These are phyloP conservation scores for Apocrypta bakeri DNA, from an alignment of 1,140 invertebrate species.

Conservation along the genomic window DNA sequence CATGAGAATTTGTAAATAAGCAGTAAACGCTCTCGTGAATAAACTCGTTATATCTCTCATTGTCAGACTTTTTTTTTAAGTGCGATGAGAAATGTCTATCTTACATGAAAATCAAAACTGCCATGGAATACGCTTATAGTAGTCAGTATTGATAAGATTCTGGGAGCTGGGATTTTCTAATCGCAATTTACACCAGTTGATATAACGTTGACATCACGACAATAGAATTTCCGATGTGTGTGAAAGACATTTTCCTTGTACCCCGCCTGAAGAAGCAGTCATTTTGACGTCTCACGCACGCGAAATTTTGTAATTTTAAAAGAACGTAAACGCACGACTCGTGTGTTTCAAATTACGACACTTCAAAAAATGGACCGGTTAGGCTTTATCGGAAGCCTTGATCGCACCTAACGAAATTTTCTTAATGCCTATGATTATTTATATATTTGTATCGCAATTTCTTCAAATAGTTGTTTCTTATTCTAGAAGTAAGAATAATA, in stretches of 20 bases:
- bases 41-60: neutral
- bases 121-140: neutral
- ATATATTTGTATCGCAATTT: too few species aligned
- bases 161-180: too few species aligned
- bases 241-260: too few species aligned
- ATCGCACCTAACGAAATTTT: too few species aligned
- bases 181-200: too few species aligned
- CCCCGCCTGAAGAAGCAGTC: too few species aligned
- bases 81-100: neutral
- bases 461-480: too few species aligned
- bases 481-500: too few species aligned
- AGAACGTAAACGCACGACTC: neutral
- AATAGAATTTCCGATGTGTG: too few species aligned
- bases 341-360: neutral
- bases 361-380: neutral
- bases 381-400: neutral
- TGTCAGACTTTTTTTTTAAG: neutral
- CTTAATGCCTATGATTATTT: too few species aligned
- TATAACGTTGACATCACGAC: too few species aligned
- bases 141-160: too few species aligned
- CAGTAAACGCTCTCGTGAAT: neutral
- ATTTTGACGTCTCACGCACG: neutral
- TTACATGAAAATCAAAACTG: neutral
- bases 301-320: neutral
- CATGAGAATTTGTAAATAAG: neutral